Percentiles rank a stretch among this genome's conserved stretches.
Conservation (phyloP, 2,797 vertebrate genomes). For the Neoniphon sammara region DNA sequence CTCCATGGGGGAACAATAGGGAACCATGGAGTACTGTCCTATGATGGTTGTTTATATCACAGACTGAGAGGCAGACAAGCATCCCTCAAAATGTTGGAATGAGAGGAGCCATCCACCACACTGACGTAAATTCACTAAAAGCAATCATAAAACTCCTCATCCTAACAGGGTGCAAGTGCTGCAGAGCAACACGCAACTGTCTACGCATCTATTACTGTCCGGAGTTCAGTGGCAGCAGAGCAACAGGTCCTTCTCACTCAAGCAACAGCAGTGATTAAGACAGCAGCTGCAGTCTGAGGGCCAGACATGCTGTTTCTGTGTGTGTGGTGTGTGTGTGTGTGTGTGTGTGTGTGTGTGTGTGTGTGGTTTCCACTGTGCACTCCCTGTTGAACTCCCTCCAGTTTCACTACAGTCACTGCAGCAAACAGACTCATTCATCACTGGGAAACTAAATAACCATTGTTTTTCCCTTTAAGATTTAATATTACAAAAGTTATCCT, state of each 20-base stretch:
- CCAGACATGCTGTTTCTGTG: neutral
- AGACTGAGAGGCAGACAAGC: slow-evolving; percentile 30
- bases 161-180: slow-evolving; percentile 32
- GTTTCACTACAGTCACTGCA: neutral
- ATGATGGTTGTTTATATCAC: slow-evolving; percentile 27
- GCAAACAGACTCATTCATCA: neutral
- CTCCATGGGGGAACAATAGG: slow-evolving; percentile 35
- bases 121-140: slow-evolving; percentile 36
- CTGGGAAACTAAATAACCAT: neutral
- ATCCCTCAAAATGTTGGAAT: slow-evolving; percentile 18
- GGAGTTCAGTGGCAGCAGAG: slow-evolving; percentile 31
- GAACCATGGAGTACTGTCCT: slow-evolving; percentile 13
- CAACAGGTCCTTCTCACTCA: slow-evolving; percentile 7
- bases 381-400: neutral
- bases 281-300: slow-evolving; percentile 39
- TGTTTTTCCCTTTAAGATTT: neutral
- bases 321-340: neutral
- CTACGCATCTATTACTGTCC: slow-evolving; percentile 32
- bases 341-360: slow-evolving; percentile 23
- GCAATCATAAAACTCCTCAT: slow-evolving; percentile 35
- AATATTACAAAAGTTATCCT: neutral
- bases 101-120: slow-evolving; percentile 19
- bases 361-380: neutral
- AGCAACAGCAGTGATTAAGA: slow-evolving; percentile 40
- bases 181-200: slow-evolving; percentile 25